Base-by-base conservation (phyloP, 2,888 invertebrate genomes). In the Pardosa pseudoannulata region DNA sequence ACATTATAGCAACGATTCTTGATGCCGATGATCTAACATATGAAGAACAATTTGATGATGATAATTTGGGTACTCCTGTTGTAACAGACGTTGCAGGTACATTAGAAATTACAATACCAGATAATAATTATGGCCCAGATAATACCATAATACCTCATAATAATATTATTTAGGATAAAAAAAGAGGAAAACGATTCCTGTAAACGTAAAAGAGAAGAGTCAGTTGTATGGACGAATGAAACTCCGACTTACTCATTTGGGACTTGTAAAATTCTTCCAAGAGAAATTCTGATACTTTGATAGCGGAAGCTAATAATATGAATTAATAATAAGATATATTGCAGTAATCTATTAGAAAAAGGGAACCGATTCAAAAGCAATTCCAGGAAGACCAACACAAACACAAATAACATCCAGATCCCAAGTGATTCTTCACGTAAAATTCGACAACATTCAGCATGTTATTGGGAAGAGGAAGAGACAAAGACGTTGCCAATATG, bases 281-380 rank as follows among this genome's bases (percentile, higher is more conserved):
- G 50, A 50, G 50, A 50, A 50, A 50, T 19, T 50, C 19, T 16
- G 50, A 50, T 50, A 19, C 16, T 3, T 50, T 50, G 50, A 50
- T 19, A 50, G 50, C 50, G 50, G n/a, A 50, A 50, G 16, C 50
- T 50, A n/a, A 50, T n/a, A n/a, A n/a, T n/a, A n/a, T n/a, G n/a
- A n/a, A n/a, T n/a, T n/a, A n/a, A n/a, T 39, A 6, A 31, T 36
- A 23, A 31, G 70, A 16, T 28, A 70, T 36, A 39, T 70, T 36
- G 23, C 70, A 39, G 19, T 70, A 70, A 70, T n/a, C n/a, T 36
- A 70, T 36, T 11, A 39, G 29, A 70, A 70, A 70, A 70, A 39
- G 13, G 65, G 31, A 70, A 19, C 9, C 3, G 62, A 23, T 62
- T 62, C 23, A 39, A 70, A 31, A 70, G 36, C 70, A 23, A 23